Evolutionary conservation across 2,888 invertebrate genomes (phyloP), one percentile per base, ranked within the genome.

Genomic region (Automeris io): DNA sequence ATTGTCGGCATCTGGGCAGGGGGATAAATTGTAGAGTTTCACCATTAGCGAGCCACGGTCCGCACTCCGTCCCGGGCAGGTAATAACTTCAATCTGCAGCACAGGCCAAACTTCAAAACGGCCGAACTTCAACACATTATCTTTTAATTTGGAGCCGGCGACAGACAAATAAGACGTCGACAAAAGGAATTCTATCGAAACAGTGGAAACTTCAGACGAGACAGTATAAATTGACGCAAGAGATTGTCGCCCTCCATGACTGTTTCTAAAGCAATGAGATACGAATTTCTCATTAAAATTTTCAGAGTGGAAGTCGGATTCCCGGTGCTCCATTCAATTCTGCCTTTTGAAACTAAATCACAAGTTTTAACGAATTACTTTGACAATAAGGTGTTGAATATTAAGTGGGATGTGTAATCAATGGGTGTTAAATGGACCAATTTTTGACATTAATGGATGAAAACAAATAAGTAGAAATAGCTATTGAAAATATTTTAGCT

Each of bases 271-370:
- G 71, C 73, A 65, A 68, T 69, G 67, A 76, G 77, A 78, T 77
- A 75, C 78, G 78, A 80, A 80, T 66, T 80, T 79, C 79, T 83
- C 79, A 82, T 83, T 81, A 79, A 82, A 82, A 80, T 81, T 73
- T 80, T 62, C 65, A 63, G 61, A 64, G 67, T 62, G 61, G 61
- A 70, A 71, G 66, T 69, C 62, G 63, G 67, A 72, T 62, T 72
- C 69, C 70, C 72, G 67, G 65, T 67, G 59, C 59, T 66, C 66
- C 61, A 70, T 76, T 79, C 73, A 77, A 77, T 74, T 70, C 69
- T 54, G 63, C 64, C 77, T 78, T 80, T 79, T 75, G 75, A 77
- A 80, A 80, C 75, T 76, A 72, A 78, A 74, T 77, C 67, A 65
- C 65, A 73, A 81, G 73, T 79, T 80, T 70, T 67, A 69, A 71